Conservation (phyloP, 2,113 vertebrate species). For the Aix galericulata region DNA sequence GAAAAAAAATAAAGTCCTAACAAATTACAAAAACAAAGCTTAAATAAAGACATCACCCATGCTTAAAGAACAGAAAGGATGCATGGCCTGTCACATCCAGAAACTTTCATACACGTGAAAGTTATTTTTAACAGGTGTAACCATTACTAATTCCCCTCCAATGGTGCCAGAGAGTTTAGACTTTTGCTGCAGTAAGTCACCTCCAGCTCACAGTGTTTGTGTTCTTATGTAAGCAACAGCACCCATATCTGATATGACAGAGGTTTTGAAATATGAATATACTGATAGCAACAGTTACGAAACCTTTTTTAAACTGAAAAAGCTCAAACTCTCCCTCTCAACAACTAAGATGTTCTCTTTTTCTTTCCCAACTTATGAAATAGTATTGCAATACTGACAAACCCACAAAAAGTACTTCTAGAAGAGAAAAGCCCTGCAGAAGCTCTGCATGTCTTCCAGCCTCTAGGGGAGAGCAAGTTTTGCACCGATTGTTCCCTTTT, state of each 20-base stretch:
- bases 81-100: fast-evolving
- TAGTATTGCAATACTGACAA: constrained; percentile 33
- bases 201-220: constrained; percentile 5
- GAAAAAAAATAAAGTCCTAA: not conserved
- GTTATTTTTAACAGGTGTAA: not conserved
- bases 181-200: constrained; percentile 22
- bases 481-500: not conserved
- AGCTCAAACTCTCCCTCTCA: not conserved
- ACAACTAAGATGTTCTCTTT: not conserved
- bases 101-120: not conserved
- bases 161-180: not conserved
- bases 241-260: constrained; percentile 10
- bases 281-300: not conserved
- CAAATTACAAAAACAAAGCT: not conserved
- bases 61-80: not conserved
- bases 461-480: not conserved
- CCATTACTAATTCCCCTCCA: not conserved
- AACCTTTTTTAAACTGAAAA: not conserved
- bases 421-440: not conserved
- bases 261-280: constrained; percentile 24
- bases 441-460: not conserved
- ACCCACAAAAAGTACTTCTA: not conserved
- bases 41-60: not conserved
- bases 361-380: constrained; percentile 9
- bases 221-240: not conserved